Conservation (phyloP, 2,888 invertebrate genomes). For the Hyalella azteca region DNA sequence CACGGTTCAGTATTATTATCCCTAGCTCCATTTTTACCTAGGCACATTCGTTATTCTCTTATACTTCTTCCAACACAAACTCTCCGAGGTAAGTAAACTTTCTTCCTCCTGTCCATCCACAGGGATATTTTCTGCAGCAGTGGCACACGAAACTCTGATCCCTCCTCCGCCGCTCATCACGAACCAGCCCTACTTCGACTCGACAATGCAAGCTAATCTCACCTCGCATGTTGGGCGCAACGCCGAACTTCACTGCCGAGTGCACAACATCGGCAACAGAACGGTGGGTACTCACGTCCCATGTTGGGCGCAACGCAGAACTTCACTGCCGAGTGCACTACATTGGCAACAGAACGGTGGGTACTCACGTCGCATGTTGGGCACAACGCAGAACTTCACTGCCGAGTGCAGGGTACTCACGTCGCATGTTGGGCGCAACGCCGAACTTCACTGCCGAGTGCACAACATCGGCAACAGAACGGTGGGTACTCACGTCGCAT, state of each 20-base stretch:
- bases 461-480: slow-evolving; percentile 52
- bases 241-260: slow-evolving; percentile 49
- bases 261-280: slow-evolving; percentile 50
- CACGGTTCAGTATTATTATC: no score
- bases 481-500: no score
- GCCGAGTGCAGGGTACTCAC: slow-evolving; percentile 51
- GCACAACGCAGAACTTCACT: slow-evolving; percentile 46
- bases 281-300: slow-evolving; percentile 47
- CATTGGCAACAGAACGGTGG: slow-evolving; percentile 50
- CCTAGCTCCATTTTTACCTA: no score
- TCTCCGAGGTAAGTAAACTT: no score
- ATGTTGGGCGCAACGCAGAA: slow-evolving; percentile 48
- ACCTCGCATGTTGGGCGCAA: slow-evolving; percentile 49
- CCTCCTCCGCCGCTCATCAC: slow-evolving; percentile 53
- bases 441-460: slow-evolving; percentile 50
- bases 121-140: neutral
- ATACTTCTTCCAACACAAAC: no score
- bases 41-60: no score
- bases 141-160: slow-evolving; percentile 40
- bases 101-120: neutral
- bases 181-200: slow-evolving; percentile 54
- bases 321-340: slow-evolving; percentile 52
- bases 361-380: slow-evolving; percentile 49
- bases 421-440: slow-evolving; percentile 47
- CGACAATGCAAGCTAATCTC: slow-evolving; percentile 44